Percentiles rank a stretch among this genome's conserved stretches.
These are phyloP conservation scores for Phrynocephalus vlangalii DNA, from an alignment of 2,797 vertebrate genomes.

Conservation along the genomic window DNA sequence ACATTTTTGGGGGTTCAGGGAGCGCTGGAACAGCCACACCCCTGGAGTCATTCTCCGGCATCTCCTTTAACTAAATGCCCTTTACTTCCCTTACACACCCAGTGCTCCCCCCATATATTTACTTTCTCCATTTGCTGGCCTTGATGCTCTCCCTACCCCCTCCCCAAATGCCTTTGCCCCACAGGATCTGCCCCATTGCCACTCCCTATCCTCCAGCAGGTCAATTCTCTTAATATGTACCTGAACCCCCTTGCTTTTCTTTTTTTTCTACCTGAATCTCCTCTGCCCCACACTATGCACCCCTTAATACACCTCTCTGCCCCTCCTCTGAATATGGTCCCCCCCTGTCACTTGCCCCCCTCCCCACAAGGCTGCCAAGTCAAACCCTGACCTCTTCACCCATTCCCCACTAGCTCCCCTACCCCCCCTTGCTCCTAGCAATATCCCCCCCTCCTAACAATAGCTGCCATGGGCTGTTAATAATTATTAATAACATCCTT, in stretches of 20 bases:
- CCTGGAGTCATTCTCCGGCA: neutral
- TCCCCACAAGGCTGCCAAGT: neutral
- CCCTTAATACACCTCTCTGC: neutral
- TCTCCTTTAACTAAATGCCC: neutral
- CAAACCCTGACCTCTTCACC: slow-evolving; percentile 28
- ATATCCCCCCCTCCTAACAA: slow-evolving; percentile 54
- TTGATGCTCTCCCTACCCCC: neutral
- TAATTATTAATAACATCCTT: slow-evolving; percentile 65
- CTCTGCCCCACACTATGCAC: neutral
- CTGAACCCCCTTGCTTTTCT: neutral
- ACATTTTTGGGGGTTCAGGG: neutral
- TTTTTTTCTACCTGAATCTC: neutral
- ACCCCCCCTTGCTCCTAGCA: neutral
- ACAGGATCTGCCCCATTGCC: too few relatives aligned
- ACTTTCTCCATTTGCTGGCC: neutral
- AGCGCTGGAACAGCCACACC: neutral
- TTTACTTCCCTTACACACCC: neutral
- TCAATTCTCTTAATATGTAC: neutral
- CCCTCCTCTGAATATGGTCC: neutral
- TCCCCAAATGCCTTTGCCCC: neutral
- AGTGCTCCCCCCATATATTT: slow-evolving; percentile 15
- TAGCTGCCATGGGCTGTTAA: slow-evolving; percentile 64
- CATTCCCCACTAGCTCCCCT: neutral
- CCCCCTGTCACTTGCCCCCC: neutral
- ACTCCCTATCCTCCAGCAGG: neutral